Evolutionary conservation across 2,888 invertebrate species (phyloP), one percentile per base, ranked within the genome.

Genomic region (Torymus aiolomorphi): DNA sequence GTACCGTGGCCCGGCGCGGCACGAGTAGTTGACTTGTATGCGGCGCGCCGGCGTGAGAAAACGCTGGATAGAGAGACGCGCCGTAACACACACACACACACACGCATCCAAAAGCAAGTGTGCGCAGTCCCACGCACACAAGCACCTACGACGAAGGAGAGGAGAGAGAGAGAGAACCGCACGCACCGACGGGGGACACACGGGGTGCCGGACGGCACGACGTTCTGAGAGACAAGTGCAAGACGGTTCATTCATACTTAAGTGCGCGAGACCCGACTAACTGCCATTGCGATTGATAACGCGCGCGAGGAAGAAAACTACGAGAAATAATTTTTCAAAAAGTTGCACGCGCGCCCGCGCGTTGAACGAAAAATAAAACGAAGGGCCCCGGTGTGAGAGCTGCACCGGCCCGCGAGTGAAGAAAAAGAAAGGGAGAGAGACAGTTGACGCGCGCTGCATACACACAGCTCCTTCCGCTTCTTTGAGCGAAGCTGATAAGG

Each of bases 21-120:
- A 92, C 91, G 92, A 92, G 92, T 92, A 92, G 92, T 92, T 92
- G 91, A 92, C 91, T 92, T 91, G 92, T 92, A 92, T 91, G 91
- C 91, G 91, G 90, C 89, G 90, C 88, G 86, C 80, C 80, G 81
- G 76, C 79, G 71, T 74, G 78, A 78, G 74, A 78, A 76, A 73
- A 76, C 66, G 54, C 80, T 73, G 72, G 59, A 49, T 31, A 61
- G 67, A 42, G 67, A 76, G 67, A 61, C 72, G 72, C 78, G 72
- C 59, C 72, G 72, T 71, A 54, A 42, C 51, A 72, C 20, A 56
- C 31, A 54, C 20, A 56, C 31, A 54, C 74, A 20, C 57, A 24
- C 76, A n/a, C 71, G 8, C 42, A 42, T 8, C 42, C 42, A 42
- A 52, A 72, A 71, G 51, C 49, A 63, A 56, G 74, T 31, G 78